phyloP scores from a whole-genome alignment of 2,888 invertebrate genomes.

The Pollenia griseotomentosa region DNA sequence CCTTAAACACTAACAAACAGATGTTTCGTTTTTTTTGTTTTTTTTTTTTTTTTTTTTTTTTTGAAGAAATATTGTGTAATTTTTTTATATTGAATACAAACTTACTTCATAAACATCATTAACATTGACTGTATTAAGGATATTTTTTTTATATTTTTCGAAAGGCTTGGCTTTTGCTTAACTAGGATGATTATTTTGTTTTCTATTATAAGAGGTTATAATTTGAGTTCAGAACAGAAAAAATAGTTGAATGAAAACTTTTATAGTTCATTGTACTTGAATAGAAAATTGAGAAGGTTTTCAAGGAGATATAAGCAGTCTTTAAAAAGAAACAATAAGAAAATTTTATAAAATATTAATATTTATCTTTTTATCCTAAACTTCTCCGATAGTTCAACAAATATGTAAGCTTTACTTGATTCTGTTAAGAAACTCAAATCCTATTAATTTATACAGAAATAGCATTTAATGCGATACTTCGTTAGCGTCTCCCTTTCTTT shows the following conservation, averaged over 20 bases:
- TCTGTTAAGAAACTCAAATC: too few species aligned
- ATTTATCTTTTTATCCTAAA: too few species aligned
- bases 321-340: too few species aligned
- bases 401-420: too few species aligned
- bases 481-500: too few species aligned
- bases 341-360: too few species aligned
- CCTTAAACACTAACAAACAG: conserved; percentile 40
- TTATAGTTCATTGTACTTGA: conserved; percentile 10
- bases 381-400: too few species aligned
- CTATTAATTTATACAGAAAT: too few species aligned
- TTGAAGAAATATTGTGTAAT: not conserved
- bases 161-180: not conserved
- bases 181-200: not conserved
- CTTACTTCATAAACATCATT: not conserved
- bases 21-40: not conserved
- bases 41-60: too few species aligned
- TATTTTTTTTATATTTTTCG: not conserved
- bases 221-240: not conserved
- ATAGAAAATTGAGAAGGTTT: not conserved
- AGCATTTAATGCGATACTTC: too few species aligned
- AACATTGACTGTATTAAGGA: conserved; percentile 1
- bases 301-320: not conserved
- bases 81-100: too few species aligned
- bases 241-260: not conserved
- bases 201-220: not conserved